These are phyloP conservation scores for Pocota personata DNA, from an alignment of 2,888 invertebrate genomes.

Conservation along the genomic window DNA sequence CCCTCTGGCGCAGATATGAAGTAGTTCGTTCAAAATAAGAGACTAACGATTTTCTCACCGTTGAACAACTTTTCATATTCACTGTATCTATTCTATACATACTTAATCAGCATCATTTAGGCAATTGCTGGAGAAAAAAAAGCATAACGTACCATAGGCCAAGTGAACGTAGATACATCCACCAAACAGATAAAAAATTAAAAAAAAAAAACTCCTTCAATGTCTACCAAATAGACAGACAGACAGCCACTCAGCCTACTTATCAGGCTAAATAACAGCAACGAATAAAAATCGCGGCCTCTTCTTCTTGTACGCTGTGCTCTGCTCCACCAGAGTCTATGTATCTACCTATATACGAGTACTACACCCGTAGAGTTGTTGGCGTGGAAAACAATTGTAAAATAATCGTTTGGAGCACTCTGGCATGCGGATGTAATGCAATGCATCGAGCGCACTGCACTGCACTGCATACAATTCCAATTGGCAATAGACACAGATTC, in stretches of 20 bases:
- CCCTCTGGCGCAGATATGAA: too few species aligned
- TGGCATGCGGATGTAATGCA: slow-evolving; percentile 72
- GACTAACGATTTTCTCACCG: neutral
- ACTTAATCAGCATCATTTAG: slow-evolving; percentile 66
- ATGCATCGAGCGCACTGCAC: slow-evolving; percentile 17
- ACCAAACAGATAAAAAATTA: slow-evolving; percentile 31
- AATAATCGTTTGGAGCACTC: slow-evolving; percentile 68
- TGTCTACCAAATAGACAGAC: slow-evolving; percentile 59
- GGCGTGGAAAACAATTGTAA: slow-evolving; percentile 73
- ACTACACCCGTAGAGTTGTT: slow-evolving; percentile 58
- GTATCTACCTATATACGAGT: slow-evolving; percentile 13
- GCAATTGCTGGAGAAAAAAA: slow-evolving; percentile 70
- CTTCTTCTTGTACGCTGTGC: slow-evolving; percentile 27
- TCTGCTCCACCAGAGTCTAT: slow-evolving; percentile 12
- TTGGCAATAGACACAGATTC: slow-evolving; percentile 64
- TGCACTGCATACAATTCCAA: slow-evolving; percentile 39
- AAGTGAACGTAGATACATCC: slow-evolving; percentile 38
- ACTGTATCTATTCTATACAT: slow-evolving; percentile 46
- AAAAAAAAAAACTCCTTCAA: slow-evolving; percentile 38
- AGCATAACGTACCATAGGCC: slow-evolving; percentile 48
- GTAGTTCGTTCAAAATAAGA: neutral
- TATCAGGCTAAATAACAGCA: slow-evolving; percentile 67
- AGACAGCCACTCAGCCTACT: slow-evolving; percentile 74
- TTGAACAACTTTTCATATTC: neutral
- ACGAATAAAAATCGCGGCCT: slow-evolving; percentile 56